Evolutionary conservation across 2,797 vertebrate species (phyloP).

Genomic region (Neosilurus hyrtlii): DNA sequence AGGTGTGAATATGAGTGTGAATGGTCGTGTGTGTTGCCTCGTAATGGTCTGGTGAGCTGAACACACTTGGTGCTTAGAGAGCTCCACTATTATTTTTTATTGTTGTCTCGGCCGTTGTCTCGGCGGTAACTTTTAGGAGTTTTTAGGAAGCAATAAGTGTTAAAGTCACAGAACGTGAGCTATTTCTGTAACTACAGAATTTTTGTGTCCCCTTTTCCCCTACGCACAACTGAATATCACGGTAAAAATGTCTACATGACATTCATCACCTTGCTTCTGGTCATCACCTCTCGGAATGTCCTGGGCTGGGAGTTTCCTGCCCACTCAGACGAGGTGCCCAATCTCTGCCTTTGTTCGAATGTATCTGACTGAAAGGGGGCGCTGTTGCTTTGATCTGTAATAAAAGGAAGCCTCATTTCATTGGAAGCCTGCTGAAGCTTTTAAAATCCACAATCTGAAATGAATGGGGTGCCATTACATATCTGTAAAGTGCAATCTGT

Average conservation of each 20-base stretch:
- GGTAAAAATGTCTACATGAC: neutral
- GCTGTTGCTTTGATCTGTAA: conserved; percentile 45
- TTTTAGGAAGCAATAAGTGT: neutral
- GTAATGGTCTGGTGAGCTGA: no score
- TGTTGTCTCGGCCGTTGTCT: no score
- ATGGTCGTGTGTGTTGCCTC: no score
- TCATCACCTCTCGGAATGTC: conserved; percentile 60
- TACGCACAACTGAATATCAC: neutral
- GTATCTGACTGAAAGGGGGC: neutral
- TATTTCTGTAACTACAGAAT: neutral
- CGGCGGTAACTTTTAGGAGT: neutral
- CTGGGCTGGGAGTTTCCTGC: conserved; percentile 64
- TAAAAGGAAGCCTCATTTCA: neutral
- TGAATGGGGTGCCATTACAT: neutral
- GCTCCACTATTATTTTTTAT: no score
- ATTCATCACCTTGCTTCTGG: conserved; percentile 72
- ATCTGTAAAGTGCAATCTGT: neutral
- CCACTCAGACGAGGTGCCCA: conserved; percentile 70
- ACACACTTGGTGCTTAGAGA: no score
- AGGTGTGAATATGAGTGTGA: no score
- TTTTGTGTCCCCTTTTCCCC: neutral
- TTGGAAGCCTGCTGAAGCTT: neutral
- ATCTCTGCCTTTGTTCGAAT: conserved; percentile 27
- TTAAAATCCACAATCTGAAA: neutral
- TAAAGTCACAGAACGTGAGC: neutral